Evolutionary conservation across 2,797 vertebrate species (phyloP).

Genomic region (Ctenosaura bakeri): DNA sequence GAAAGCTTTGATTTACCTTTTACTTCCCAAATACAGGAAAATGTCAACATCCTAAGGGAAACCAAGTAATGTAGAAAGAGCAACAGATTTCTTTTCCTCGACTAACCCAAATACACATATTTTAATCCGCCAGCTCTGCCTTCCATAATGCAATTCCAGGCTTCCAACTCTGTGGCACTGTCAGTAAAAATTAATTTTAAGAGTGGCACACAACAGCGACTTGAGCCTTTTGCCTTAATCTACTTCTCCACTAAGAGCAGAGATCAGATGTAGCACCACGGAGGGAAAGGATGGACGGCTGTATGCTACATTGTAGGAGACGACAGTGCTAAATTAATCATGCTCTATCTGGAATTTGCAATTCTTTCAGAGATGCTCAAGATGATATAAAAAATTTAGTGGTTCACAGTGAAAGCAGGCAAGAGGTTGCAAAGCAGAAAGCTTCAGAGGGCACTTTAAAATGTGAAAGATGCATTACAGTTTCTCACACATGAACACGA

Average conservation of each 20-base stretch:
- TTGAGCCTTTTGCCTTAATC: constrained; percentile 77
- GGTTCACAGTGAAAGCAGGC: constrained; percentile 84
- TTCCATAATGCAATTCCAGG: constrained; percentile 72
- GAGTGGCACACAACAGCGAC: constrained; percentile 72
- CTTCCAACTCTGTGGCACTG: constrained; percentile 72
- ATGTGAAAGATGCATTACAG: constrained; percentile 83
- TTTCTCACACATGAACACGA: constrained; percentile 78
- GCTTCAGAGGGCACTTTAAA: constrained; percentile 82
- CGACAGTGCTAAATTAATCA: constrained; percentile 95
- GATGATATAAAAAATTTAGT: constrained; percentile 97
- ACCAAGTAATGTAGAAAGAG: constrained; percentile 69
- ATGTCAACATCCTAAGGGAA: constrained; percentile 66
- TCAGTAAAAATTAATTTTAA: constrained; percentile 83
- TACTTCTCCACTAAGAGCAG: constrained; percentile 77
- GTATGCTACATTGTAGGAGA: constrained; percentile 84
- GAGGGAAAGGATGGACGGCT: constrained; percentile 81
- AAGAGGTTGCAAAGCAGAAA: constrained; percentile 83
- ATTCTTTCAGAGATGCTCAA: constrained; percentile 95
- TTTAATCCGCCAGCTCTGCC: constrained; percentile 73
- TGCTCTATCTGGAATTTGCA: constrained; percentile 94
- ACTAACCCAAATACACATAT: constrained; percentile 75
- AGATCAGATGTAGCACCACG: constrained; percentile 61
- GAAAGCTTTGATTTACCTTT: constrained; percentile 52
- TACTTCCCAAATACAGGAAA: constrained; percentile 71
- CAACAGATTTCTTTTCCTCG: constrained; percentile 69